phyloP scores from a whole-genome alignment of 2,888 invertebrate genomes.

The Drosophila tanythrix region DNA sequence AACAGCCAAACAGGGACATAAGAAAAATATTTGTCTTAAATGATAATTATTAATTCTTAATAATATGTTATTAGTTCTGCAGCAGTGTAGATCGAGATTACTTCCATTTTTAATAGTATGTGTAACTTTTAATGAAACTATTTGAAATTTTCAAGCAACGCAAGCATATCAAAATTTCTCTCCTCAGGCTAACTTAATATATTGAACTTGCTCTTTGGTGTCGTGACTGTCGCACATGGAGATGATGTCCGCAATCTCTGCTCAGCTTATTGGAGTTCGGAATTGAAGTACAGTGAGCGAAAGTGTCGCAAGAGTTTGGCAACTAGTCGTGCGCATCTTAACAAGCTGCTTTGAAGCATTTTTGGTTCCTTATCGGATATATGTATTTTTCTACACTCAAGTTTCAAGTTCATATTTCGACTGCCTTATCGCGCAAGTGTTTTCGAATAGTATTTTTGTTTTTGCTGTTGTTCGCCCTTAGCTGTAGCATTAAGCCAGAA shows the following conservation, averaged over 20 bases:
- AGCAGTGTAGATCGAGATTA: not conserved
- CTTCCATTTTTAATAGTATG: not conserved
- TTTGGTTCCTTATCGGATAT: conserved; percentile 16
- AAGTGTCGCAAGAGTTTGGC: conserved; percentile 9
- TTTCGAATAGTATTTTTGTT: conserved; percentile 3
- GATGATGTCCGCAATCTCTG: not conserved
- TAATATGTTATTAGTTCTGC: not conserved
- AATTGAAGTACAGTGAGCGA: not conserved
- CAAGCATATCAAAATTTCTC: not conserved
- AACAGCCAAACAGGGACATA: not conserved
- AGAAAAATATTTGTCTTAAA: not conserved
- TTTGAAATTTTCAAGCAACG: not conserved
- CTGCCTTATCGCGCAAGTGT: conserved; percentile 42
- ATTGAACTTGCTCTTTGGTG: not conserved
- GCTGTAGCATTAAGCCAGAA: conserved; percentile 52
- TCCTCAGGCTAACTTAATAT: not conserved
- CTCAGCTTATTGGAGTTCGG: not conserved
- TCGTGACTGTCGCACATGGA: not conserved
- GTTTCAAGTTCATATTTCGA: conserved; percentile 37
- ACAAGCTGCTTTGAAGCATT: not conserved
- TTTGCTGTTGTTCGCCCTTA: conserved; percentile 12
- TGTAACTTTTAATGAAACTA: not conserved
- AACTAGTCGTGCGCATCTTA: conserved; percentile 1
- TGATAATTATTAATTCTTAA: not conserved
- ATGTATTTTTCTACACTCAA: conserved; percentile 18